Base-by-base conservation (phyloP, 2,888 invertebrate species). In the Ornithoptera alexandrae region DNA sequence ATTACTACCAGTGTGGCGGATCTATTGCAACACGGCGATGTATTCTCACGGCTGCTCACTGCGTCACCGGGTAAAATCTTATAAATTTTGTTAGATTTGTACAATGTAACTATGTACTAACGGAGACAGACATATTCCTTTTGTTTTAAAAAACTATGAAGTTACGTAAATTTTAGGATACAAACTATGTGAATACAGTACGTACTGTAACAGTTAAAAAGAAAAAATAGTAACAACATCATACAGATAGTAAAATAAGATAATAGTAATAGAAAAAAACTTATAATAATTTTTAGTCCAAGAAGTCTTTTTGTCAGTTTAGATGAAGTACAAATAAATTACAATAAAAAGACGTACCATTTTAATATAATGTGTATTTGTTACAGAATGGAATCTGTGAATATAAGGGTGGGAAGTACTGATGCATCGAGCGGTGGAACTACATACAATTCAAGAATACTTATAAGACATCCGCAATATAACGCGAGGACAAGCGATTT, bases 11-110 rank as follows among this genome's bases (percentile, higher is more conserved):
- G 63, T 93, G 93, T 73, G 93, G 93, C 15, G 93, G 93, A 0
- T 89, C 91, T 1, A 90, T 93, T 67, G 79, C 93, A 58, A 89
- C 79, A 69, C 56, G 67, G 1, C 74, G 74, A n/a, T 81, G 82
- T 69, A 77, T 93, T 10, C 73, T 93, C 18, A 92, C 93, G 0
- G 93, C 93, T 15, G 93, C 93, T 5, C 93, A 93, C 78, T 93
- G 93, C 72, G 73, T 93, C 1, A 71, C 72, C 4, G 82, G 85
- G 93, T 93, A 85, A 74, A 74, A 7, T 12, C n/a, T 17, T 62
- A 46, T 61, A 36, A 30, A 18, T 73, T 67, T 30, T 15, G 53
- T 65, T 36, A 62, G 39, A 22, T 46, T 15, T 39, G 36, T 50
- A 17, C 2, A 50, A 50, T 10, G 1, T 50, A 15, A 50, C 17